Evolutionary conservation across 1,140 invertebrate species (phyloP).

Genomic region (Ips typographus): DNA sequence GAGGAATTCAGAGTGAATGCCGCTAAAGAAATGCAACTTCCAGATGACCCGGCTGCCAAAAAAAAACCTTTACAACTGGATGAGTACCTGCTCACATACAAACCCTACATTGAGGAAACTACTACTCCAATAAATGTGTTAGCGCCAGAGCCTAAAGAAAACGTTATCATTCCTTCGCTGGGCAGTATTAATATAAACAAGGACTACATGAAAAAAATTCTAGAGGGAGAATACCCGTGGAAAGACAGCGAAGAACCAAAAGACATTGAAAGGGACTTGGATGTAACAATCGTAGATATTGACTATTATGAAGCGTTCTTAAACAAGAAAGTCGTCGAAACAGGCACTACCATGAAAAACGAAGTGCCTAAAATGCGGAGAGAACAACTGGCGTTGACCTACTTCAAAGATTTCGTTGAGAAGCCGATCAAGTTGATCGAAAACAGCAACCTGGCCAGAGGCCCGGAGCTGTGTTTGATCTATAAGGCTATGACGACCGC

Average conservation of each 20-base stretch:
- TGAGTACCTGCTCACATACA: conserved; percentile 39
- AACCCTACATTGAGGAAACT: conserved; percentile 26
- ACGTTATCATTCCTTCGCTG: conserved; percentile 8
- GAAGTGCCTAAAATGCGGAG: conserved; percentile 20
- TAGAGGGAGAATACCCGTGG: conserved; percentile 55
- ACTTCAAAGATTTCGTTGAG: conserved; percentile 39
- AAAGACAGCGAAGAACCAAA: conserved; percentile 62
- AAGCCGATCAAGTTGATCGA: conserved; percentile 40
- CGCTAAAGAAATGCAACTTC: conserved; percentile 38
- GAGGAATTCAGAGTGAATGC: conserved; percentile 75
- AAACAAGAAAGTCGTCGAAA: conserved; percentile 17
- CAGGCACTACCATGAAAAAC: conserved; percentile 30
- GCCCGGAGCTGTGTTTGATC: conserved; percentile 39
- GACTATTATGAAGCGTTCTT: conserved; percentile 68
- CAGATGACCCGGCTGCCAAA: neutral
- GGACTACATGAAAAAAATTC: conserved; percentile 41
- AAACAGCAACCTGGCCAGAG: conserved; percentile 2
- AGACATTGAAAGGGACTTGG: conserved; percentile 63
- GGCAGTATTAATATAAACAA: conserved; percentile 35
- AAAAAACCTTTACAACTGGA: conserved; percentile 46
- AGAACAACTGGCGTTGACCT: conserved; percentile 42
- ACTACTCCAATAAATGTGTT: conserved; percentile 8
- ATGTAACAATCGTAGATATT: conserved; percentile 66
- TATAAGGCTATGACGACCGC: conserved; percentile 72
- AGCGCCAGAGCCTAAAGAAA: conserved; percentile 17